Evolutionary conservation across 1,140 invertebrate species (phyloP), one percentile per base, ranked within the genome.

Genomic region (Brachionus calyciflorus): DNA sequence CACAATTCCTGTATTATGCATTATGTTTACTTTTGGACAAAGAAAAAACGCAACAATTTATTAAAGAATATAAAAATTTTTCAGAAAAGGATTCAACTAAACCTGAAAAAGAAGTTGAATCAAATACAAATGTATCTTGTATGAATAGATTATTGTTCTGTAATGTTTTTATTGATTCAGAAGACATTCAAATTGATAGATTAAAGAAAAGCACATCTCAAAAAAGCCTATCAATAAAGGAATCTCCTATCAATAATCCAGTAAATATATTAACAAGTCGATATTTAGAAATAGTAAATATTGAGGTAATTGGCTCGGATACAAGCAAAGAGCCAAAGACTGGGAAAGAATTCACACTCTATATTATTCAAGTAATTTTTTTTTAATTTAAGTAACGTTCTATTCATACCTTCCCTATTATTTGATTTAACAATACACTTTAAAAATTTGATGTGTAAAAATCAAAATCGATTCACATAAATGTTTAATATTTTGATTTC

Each of bases 291-390:
- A 65, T 65, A 5, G 41, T 44, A 24, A 44, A 65, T n/a, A 65
- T 65, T 26, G 33, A 19, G 44, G 44, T 65, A n/a, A 65, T 26
- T 12, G 40, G 40, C 19, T 44, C 60, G 10, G 37, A 65, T 12
- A 65, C 21, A 24, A 44, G 60, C 40, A 41, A 65, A 44, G 60
- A 65, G 14, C 2, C 10, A 5, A 73, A 73, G 51, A 55, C 30
- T 40, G 69, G 69, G 12, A 73, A 73, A 55, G 51, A 73, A 26
- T 73, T 51, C 12, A 73, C 69, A 3, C 49, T 51, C 24, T 73
- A 73, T 55, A 40, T 51, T 7, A 73, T 73, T 14, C 10, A 73
- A 19, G 69, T 55, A 51, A 51, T 10, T 40, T 44, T 69, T 40
- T 7, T 14, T 44, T 51, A 19, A 5, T 51, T 51, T 51, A 12